Conservation (phyloP, 2,797 vertebrate species). For the Synanceia verrucosa region DNA sequence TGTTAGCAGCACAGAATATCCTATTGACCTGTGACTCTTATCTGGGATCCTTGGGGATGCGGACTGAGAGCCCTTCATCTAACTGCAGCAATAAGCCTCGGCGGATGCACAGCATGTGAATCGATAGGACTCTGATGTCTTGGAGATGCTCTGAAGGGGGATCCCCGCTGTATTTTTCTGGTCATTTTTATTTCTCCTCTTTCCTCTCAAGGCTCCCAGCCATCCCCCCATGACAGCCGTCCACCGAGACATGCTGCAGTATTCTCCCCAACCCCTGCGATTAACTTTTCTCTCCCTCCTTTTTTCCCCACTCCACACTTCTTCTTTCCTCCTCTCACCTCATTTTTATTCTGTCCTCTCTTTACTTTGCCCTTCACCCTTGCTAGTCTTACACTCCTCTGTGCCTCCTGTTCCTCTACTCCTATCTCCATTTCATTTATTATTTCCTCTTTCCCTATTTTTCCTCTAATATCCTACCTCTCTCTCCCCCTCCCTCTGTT, state of each 20-base stretch:
- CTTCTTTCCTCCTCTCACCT: neutral
- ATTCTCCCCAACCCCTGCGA: conserved; percentile 8
- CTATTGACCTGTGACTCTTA: conserved; percentile 48
- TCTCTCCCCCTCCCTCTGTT: neutral
- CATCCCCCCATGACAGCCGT: conserved; percentile 35
- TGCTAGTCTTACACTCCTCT: conserved; percentile 26
- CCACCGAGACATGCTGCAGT: conserved; percentile 47
- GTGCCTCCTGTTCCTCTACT: conserved; percentile 7
- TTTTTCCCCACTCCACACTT: neutral
- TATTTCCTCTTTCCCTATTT: neutral
- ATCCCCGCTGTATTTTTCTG: conserved; percentile 11
- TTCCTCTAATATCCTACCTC: neutral
- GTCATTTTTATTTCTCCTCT: conserved; percentile 43
- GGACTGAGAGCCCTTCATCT: conserved; percentile 65
- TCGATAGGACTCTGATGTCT: conserved; percentile 63
- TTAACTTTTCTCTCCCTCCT: conserved; percentile 2
- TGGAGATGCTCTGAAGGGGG: conserved; percentile 41
- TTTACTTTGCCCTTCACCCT: conserved; percentile 41
- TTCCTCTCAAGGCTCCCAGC: conserved; percentile 30
- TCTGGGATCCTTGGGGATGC: conserved; percentile 60
- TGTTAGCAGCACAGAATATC: neutral
- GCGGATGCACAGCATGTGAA: conserved; percentile 54
- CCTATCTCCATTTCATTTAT: neutral
- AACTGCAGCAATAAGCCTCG: conserved; percentile 33
- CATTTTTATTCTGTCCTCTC: conserved; percentile 23